A percentile compares a stretch with the other conserved stretches of the same genome.
Evolutionary conservation across 1,140 invertebrate genomes (phyloP).

Genomic region (Heliothis virescens): DNA sequence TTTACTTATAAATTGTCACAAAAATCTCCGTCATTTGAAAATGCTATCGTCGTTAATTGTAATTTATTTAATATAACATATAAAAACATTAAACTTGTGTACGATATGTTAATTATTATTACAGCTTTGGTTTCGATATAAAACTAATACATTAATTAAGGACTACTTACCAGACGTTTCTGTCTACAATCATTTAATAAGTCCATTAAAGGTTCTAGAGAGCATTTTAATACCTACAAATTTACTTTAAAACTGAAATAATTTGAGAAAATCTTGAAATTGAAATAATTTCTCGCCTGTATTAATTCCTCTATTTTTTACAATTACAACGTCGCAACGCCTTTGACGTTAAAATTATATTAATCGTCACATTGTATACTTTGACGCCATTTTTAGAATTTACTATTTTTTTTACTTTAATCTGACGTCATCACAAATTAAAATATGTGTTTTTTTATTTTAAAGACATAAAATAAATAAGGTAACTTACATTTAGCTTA

Average conservation of each 20-base stretch:
- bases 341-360: not conserved
- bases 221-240: too few species aligned
- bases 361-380: not conserved
- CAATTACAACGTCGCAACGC: too few species aligned
- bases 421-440: not conserved
- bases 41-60: too few species aligned
- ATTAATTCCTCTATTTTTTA: too few species aligned
- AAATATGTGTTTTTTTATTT: too few species aligned
- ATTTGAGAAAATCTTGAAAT: too few species aligned
- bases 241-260: too few species aligned
- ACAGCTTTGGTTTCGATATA: slow-evolving; percentile 32
- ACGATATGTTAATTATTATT: slow-evolving; percentile 6
- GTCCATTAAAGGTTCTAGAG: not conserved
- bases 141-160: not conserved
- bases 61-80: too few species aligned
- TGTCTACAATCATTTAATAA: not conserved
- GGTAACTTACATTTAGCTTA: slow-evolving; percentile 38
- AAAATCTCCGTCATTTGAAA: too few species aligned
- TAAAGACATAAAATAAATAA: slow-evolving; percentile 38
- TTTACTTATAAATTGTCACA: too few species aligned
- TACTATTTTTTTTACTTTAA: not conserved
- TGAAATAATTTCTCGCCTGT: too few species aligned
- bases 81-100: too few species aligned
- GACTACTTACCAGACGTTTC: not conserved
- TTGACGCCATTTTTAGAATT: not conserved